Evolutionary conservation across 2,888 invertebrate genomes (phyloP).

Genomic region (Trachelus iudaicus): DNA sequence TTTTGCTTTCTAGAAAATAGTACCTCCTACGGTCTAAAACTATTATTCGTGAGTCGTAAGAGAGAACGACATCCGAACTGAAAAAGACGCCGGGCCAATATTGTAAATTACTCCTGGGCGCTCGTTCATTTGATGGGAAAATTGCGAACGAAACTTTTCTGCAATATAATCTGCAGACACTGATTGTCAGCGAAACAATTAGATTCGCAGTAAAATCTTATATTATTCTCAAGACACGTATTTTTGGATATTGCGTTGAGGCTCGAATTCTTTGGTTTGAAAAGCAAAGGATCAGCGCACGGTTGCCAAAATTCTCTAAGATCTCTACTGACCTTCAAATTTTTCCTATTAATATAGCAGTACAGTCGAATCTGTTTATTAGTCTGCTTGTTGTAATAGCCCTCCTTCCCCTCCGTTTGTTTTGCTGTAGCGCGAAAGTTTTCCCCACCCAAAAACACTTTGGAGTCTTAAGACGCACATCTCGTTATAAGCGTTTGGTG

Average conservation of each 20-base stretch:
- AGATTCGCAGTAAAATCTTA: background rate
- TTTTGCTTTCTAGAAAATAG: background rate
- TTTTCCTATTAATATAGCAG: background rate
- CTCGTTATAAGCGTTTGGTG: too few species aligned
- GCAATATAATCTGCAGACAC: background rate
- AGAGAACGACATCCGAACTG: background rate
- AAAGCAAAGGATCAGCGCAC: background rate
- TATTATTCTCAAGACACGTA: background rate
- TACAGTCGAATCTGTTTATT: too few species aligned
- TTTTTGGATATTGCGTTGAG: background rate
- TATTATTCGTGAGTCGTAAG: background rate
- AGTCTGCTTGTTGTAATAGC: too few species aligned
- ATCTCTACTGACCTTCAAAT: background rate
- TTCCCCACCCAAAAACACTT: too few species aligned
- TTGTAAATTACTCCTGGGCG: conserved; percentile 34
- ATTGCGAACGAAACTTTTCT: background rate
- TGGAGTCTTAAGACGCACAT: too few species aligned
- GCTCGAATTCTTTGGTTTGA: background rate
- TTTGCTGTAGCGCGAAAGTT: too few species aligned
- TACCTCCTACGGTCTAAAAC: background rate
- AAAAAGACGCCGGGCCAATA: conserved; percentile 17
- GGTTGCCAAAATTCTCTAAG: background rate
- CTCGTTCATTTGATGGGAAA: conserved; percentile 32
- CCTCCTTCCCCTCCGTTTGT: too few species aligned
- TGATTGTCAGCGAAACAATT: background rate